Percentiles rank a stretch among this genome's conserved stretches.
phyloP scores from a whole-genome alignment of 2,888 invertebrate genomes.

The Platycheirus albimanus region DNA sequence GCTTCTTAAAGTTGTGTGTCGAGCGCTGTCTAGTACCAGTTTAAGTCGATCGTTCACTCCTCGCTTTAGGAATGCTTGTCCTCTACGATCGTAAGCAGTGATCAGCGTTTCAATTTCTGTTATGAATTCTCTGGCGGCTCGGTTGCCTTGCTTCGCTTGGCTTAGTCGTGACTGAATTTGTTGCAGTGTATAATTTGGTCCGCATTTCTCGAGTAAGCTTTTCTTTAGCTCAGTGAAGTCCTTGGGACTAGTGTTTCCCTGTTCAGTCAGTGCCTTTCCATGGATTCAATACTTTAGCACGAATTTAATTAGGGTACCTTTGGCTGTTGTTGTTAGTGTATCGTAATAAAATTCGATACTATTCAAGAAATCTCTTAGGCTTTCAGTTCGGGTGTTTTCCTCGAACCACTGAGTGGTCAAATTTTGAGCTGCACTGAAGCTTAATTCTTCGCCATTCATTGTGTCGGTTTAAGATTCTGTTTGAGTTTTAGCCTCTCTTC shows the following conservation, averaged over 20 bases:
- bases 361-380: too few species aligned
- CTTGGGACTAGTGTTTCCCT: neutral
- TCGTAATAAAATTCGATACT: too few species aligned
- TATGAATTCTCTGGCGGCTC: neutral
- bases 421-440: too few species aligned
- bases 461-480: too few species aligned
- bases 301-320: conserved; percentile 2
- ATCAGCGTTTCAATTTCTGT: conserved; percentile 6
- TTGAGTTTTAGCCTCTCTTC: too few species aligned
- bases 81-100: neutral
- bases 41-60: too few species aligned
- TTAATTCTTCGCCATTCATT: too few species aligned
- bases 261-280: conserved; percentile 8
- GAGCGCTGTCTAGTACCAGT: too few species aligned
- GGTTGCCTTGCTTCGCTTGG: neutral
- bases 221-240: neutral
- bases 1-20: too few species aligned
- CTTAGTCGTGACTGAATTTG: neutral
- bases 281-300: conserved; percentile 3
- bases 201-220: neutral
- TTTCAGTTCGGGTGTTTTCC: too few species aligned
- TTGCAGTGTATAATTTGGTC: neutral
- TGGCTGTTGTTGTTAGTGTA: neutral
- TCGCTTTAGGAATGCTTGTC: too few species aligned
- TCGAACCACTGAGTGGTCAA: too few species aligned